Percentiles rank a stretch among this genome's conserved stretches.
phyloP scores from a whole-genome alignment of 2,888 invertebrate species.

The Chesias legatella region DNA sequence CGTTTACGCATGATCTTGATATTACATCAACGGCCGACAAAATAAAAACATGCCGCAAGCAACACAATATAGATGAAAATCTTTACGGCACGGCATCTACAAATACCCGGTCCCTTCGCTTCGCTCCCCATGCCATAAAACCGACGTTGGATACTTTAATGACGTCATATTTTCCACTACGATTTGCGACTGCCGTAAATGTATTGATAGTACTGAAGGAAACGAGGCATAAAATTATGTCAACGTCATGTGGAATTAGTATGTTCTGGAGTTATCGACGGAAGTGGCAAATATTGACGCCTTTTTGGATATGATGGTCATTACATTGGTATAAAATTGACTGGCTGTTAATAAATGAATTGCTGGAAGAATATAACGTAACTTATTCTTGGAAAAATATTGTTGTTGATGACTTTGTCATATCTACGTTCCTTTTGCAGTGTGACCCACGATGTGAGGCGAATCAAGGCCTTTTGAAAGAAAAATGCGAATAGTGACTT shows the following conservation, averaged over 20 bases:
- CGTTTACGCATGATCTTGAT: constrained; percentile 15
- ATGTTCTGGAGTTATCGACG: constrained; percentile 14
- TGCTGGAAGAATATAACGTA: too few species aligned
- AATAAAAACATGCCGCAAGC: constrained; percentile 27
- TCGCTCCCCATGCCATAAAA: constrained; percentile 40
- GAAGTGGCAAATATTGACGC: too few species aligned
- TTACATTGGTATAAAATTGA: too few species aligned
- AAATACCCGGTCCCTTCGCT: constrained; percentile 30
- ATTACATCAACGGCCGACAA: constrained; percentile 18
- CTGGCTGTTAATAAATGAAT: too few species aligned
- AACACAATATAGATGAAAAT: constrained; percentile 34
- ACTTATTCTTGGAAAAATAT: too few species aligned
- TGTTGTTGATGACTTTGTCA: too few species aligned
- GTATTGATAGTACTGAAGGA: constrained; percentile 38
- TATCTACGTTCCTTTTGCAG: too few species aligned
- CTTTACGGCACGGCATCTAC: constrained; percentile 32
- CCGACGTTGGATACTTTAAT: constrained; percentile 43
- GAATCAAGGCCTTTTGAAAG: too few species aligned
- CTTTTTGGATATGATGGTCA: too few species aligned
- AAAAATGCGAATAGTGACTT: too few species aligned
- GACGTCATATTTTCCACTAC: constrained; percentile 50
- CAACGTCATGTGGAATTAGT: constrained; percentile 31
- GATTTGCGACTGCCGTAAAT: constrained; percentile 44
- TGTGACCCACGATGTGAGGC: too few species aligned
- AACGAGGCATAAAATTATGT: constrained; percentile 43